These are phyloP conservation scores for Drosophila busckii DNA, from an alignment of 1,140 invertebrate genomes.

Conservation along the genomic window DNA sequence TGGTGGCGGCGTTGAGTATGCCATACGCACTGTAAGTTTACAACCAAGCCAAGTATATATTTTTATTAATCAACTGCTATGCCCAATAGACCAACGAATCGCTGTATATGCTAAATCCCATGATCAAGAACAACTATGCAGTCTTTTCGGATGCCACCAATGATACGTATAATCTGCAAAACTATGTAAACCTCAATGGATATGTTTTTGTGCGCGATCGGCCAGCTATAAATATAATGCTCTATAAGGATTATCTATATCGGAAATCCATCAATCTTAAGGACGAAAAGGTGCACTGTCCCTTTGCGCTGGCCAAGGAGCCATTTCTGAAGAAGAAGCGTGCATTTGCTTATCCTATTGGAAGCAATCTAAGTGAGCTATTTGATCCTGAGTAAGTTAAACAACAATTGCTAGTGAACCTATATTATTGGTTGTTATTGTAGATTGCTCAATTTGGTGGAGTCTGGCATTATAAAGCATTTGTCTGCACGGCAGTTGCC, in stretches of 20 bases:
- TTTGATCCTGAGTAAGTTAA: conserved; percentile 85
- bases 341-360: conserved; percentile 85
- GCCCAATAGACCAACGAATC: conserved; percentile 59
- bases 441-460: conserved; percentile 84
- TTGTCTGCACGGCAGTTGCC: conserved; percentile 83
- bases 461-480: conserved; percentile 86
- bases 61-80: not conserved
- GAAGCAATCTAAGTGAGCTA: conserved; percentile 81
- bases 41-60: conserved; percentile 15
- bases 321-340: conserved; percentile 83
- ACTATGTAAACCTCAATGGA: conserved; percentile 79
- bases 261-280: conserved; percentile 81
- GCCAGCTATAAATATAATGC: conserved; percentile 82
- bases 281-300: conserved; percentile 83
- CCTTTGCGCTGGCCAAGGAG: conserved; percentile 85
- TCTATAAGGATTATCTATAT: conserved; percentile 84
- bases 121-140: conserved; percentile 67
- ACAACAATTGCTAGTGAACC: not conserved
- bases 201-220: conserved; percentile 85
- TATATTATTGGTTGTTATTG: conserved; percentile 32
- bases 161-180: conserved; percentile 79
- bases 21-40: conserved; percentile 82
- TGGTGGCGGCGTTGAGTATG: conserved; percentile 84
- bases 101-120: conserved; percentile 58
- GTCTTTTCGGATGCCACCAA: conserved; percentile 61